These are phyloP conservation scores for Hyperopisus bebe DNA, from an alignment of 2,113 vertebrate genomes.

Conservation along the genomic window DNA sequence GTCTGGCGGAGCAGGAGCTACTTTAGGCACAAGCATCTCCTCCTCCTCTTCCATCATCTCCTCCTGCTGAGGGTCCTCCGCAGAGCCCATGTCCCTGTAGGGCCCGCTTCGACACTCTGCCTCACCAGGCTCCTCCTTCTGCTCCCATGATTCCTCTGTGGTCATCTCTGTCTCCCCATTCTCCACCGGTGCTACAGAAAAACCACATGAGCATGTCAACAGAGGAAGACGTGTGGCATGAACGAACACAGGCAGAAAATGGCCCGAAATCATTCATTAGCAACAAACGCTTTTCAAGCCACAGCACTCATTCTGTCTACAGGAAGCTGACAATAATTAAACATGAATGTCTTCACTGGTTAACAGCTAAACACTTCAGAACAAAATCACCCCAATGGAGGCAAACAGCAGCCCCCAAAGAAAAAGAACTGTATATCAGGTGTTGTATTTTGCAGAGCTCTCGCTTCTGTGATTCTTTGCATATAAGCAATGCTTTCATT, in stretches of 20 bases:
- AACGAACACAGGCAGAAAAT: not conserved
- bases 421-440: slow-evolving; percentile 1
- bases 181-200: slow-evolving; percentile 69
- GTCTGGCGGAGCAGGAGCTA: slow-evolving; percentile 72
- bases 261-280: not conserved
- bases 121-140: slow-evolving; percentile 84
- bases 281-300: not conserved
- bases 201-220: not conserved
- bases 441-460: not conserved
- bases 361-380: not conserved
- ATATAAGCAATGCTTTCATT: slow-evolving; percentile 29
- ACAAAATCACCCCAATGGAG: not conserved
- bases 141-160: slow-evolving; percentile 92
- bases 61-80: slow-evolving; percentile 65
- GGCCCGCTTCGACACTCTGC: slow-evolving; percentile 59
- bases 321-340: not conserved
- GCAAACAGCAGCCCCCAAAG: not conserved
- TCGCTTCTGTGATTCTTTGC: slow-evolving; percentile 28
- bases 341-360: not conserved
- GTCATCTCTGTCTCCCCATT: slow-evolving; percentile 88
- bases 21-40: slow-evolving; percentile 81
- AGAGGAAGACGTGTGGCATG: not conserved
- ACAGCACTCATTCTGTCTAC: not conserved
- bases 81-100: slow-evolving; percentile 52
- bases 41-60: slow-evolving; percentile 92